Evolutionary conservation across 2,797 vertebrate species (phyloP), one percentile per base, ranked within the genome.

Genomic region (Botia kubotai): DNA sequence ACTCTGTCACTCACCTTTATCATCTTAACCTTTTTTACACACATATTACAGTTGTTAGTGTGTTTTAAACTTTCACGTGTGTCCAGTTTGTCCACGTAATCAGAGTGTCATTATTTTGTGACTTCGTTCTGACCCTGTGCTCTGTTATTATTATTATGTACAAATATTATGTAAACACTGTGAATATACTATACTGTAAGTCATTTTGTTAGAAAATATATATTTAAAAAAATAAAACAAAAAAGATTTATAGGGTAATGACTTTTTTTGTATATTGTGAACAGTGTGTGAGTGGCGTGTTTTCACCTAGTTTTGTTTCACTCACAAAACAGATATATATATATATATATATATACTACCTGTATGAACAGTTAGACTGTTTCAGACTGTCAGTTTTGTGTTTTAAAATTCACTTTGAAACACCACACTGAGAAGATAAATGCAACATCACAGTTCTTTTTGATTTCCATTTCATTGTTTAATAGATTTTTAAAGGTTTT

Each of bases 121-220:
- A 53, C 71, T 58, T 83, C 58, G 68, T 71, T 76, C 67, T 60
- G 66, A 69, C 71, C 57, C 66, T 69, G 46, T 75, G 53, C 68
- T 72, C 72, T 83, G 72, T 81, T 71, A 26, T 26, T 26, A 26
- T 58, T 70, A 75, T 75, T 57, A 74, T 81, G 69, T 83, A 81
- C 53, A 66, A 72, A 72, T 53, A 78, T 73, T 48, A 77, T 78
- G 68, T 79, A 75, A 76, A 81, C 52, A 78, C 66, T 69, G 58
- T 72, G 67, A 68, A 57, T 79, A 78, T 43, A 46, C 43, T 79
- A 78, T 43, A 46, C 43, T 46, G 43, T 46, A 71, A 33, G 78
- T 80, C 19, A 58, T 80, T 84, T 82, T 84, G 36, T 80, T 78
- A 84, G 80, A 75, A 78, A 75, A 62, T 78, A 77, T 63, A 78